A percentile compares a stretch with the other conserved stretches of the same genome.
phyloP scores from a whole-genome alignment of 1,140 invertebrate genomes.

The Neodiprion fabricii region DNA sequence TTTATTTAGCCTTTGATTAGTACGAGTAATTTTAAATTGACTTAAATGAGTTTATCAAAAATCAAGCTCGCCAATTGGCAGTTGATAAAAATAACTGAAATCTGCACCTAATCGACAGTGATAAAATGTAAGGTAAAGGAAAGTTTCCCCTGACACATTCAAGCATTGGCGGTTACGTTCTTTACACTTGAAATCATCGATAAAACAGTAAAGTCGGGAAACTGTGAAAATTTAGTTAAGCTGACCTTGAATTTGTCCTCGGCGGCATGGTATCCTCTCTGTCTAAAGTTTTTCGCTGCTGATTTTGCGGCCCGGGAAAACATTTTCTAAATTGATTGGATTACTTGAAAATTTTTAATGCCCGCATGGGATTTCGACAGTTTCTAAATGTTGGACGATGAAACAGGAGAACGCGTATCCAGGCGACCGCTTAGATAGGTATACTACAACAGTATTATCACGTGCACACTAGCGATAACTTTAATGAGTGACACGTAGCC shows the following conservation, averaged over 20 bases:
- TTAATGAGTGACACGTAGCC: too few relatives aligned
- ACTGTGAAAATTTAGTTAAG: conserved; percentile 8
- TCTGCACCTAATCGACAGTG: background rate
- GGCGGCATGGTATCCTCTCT: conserved; percentile 27
- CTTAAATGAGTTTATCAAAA: background rate
- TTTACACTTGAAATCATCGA: background rate
- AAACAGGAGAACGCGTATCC: background rate
- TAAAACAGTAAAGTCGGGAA: background rate
- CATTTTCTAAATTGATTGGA: conserved; percentile 30
- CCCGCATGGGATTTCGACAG: conserved; percentile 28
- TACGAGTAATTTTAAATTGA: background rate
- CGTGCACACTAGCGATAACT: too few relatives aligned
- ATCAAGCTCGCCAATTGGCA: background rate
- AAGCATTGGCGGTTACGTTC: background rate
- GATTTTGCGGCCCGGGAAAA: conserved; percentile 48
- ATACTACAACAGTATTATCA: too few relatives aligned
- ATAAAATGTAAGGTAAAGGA: background rate
- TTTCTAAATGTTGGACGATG: conserved; percentile 19
- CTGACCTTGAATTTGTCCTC: conserved; percentile 39
- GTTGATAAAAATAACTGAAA: background rate
- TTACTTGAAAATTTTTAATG: conserved; percentile 42
- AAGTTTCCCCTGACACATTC: background rate
- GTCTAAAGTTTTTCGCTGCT: conserved; percentile 35
- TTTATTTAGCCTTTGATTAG: background rate
- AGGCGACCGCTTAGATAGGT: background rate